Conservation (phyloP, 2,888 invertebrate species). For the Choreutis nemorana region DNA sequence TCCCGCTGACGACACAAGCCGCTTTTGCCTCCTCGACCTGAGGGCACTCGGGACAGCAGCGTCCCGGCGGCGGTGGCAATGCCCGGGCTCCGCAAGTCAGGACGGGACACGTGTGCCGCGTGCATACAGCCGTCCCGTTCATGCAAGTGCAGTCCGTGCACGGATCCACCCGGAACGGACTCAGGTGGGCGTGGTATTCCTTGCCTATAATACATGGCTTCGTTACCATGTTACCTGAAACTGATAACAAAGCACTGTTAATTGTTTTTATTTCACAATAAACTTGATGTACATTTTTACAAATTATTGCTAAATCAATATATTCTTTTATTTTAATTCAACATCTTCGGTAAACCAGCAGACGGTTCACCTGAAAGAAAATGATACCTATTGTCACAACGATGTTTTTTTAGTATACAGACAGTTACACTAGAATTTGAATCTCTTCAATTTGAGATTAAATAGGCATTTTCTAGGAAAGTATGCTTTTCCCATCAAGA, state of each 20-base stretch:
- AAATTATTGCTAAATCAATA: no score
- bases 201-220: conserved; percentile 77
- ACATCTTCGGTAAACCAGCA: no score
- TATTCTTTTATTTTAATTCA: no score
- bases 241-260: conserved; percentile 12
- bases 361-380: no score
- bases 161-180: conserved; percentile 72
- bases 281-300: no score
- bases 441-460: no score
- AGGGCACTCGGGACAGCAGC: conserved; percentile 83
- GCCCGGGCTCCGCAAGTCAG: conserved; percentile 84
- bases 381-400: no score
- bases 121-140: conserved; percentile 83
- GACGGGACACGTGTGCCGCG: conserved; percentile 86
- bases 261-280: no score
- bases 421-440: no score
- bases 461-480: no score
- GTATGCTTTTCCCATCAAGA: no score
- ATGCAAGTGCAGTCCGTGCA: conserved; percentile 88
- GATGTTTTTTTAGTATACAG: no score
- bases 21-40: conserved; percentile 72
- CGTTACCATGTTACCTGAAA: conserved; percentile 37
- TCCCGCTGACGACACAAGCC: conserved; percentile 71
- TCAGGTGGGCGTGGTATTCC: conserved; percentile 70
- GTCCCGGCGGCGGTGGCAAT: conserved; percentile 68